Percentiles rank a stretch among this genome's conserved stretches.
These are phyloP conservation scores for Atractosteus spatula DNA, from an alignment of 2,113 vertebrate species.

Conservation along the genomic window DNA sequence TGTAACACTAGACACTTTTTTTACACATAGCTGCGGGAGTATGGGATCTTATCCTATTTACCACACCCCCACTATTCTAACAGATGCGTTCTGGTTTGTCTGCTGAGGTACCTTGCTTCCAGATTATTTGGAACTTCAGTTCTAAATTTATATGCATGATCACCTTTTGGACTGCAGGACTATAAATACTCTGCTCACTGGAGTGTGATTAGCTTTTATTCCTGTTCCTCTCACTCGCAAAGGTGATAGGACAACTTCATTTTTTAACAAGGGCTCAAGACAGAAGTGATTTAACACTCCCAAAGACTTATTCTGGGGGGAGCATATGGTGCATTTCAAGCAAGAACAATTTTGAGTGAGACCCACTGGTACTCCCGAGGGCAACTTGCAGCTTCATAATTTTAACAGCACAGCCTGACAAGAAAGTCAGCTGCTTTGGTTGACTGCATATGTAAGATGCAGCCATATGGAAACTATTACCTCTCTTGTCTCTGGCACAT, in stretches of 20 bases:
- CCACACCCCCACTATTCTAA: constrained; percentile 27
- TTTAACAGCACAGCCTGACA: not conserved
- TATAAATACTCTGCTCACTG: constrained; percentile 5
- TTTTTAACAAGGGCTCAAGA: not conserved
- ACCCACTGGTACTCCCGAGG: not conserved
- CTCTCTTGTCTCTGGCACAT: too few species aligned
- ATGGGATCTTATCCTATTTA: constrained; percentile 29
- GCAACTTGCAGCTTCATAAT: constrained; percentile 14
- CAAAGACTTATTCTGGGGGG: constrained; percentile 19
- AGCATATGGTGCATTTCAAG: constrained; percentile 2
- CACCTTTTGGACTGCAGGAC: constrained; percentile 26
- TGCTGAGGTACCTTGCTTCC: constrained; percentile 26
- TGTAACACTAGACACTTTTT: constrained; percentile 28
- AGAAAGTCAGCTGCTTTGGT: not conserved
- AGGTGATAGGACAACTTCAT: not conserved
- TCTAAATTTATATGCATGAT: constrained; percentile 39
- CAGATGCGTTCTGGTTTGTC: constrained; percentile 46
- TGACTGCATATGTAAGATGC: not conserved
- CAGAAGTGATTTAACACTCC: not conserved
- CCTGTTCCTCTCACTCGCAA: not conserved
- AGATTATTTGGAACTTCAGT: constrained; percentile 44
- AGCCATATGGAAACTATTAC: constrained; percentile 6
- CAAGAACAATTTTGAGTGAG: not conserved
- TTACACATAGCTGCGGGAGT: constrained; percentile 23
- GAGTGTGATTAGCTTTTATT: not conserved